Evolutionary conservation across 2,113 vertebrate genomes (phyloP).

Genomic region (Rhagologus leucostigma): DNA sequence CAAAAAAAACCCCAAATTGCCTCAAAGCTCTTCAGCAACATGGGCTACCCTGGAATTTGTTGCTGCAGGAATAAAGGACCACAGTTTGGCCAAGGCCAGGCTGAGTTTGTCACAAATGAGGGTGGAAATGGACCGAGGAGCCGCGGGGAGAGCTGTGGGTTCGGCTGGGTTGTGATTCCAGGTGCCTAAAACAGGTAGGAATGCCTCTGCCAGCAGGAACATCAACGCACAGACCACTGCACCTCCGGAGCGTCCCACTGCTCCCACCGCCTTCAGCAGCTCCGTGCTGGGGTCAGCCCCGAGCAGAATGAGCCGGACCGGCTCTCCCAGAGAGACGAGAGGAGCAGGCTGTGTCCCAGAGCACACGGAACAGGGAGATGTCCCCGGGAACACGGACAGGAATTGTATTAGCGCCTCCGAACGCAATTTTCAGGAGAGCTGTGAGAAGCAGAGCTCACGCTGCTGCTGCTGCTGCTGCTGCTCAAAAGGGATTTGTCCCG

Average conservation of each 20-base stretch:
- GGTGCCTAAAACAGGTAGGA: neutral
- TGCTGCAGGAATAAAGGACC: neutral
- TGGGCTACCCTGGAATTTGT: neutral
- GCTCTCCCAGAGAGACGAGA: neutral
- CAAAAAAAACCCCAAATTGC: neutral
- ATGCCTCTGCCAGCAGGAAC: neutral
- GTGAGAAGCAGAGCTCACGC: neutral
- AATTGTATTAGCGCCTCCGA: neutral
- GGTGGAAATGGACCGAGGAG: neutral
- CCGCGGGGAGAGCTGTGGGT: neutral
- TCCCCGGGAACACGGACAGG: neutral
- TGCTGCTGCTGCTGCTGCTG: neutral
- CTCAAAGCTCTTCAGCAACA: neutral
- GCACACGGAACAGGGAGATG: neutral
- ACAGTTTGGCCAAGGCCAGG: neutral
- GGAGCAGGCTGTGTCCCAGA: neutral
- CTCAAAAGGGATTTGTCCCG: neutral
- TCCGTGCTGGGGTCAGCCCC: fast-evolving
- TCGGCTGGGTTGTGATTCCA: neutral
- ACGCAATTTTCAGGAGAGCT: neutral
- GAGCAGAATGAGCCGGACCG: neutral
- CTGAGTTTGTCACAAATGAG: fast-evolving
- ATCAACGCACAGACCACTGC: fast-evolving
- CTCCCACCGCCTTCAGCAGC: neutral
- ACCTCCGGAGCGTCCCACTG: neutral